phyloP scores from a whole-genome alignment of 92 coral and sea anemone species.

The Metridium senile region DNA sequence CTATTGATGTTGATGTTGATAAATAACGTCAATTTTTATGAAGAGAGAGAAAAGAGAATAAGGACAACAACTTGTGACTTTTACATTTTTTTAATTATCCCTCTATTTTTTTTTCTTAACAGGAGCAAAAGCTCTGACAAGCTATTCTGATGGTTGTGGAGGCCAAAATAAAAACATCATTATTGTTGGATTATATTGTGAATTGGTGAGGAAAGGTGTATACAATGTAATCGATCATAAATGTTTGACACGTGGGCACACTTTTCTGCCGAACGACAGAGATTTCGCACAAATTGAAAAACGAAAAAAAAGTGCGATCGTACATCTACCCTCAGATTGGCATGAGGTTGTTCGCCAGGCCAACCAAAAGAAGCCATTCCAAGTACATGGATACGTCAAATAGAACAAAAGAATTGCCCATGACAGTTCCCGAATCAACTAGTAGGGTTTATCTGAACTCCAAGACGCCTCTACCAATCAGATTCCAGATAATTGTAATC shows the following conservation, averaged over 20 bases:
- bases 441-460: too few species aligned
- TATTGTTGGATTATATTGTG: not conserved
- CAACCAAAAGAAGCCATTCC: slow-evolving; percentile 7
- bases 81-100: not conserved
- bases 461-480: too few species aligned
- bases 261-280: slow-evolving; percentile 46
- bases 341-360: slow-evolving; percentile 33
- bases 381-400: too few species aligned
- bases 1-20: too few species aligned
- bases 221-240: not conserved
- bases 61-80: too few species aligned
- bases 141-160: slow-evolving; percentile 43
- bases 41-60: too few species aligned
- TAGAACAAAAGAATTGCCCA: too few species aligned
- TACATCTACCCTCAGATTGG: slow-evolving; percentile 14
- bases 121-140: slow-evolving; percentile 8
- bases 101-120: not conserved
- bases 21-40: too few species aligned
- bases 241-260: slow-evolving; percentile 44
- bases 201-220: not conserved
- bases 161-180: slow-evolving; percentile 37
- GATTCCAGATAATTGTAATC: too few species aligned
- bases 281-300: slow-evolving; percentile 46
- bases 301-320: slow-evolving; percentile 15
- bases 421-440: too few species aligned